Percentiles rank a stretch among this genome's conserved stretches.
Evolutionary conservation across 2,888 invertebrate genomes (phyloP).

Genomic region (Rotaria magnacalcarata): DNA sequence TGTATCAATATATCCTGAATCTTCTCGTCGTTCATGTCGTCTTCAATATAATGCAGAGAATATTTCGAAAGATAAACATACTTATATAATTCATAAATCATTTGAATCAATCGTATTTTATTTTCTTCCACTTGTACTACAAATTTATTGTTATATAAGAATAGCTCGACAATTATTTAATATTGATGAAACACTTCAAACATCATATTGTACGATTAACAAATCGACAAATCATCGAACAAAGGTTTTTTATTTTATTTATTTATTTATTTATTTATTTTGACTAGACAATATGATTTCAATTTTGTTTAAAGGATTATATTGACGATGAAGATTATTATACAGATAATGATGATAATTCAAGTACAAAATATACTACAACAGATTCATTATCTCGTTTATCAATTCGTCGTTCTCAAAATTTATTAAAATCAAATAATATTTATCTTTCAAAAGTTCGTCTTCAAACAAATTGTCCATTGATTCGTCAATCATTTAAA

Average conservation of each 20-base stretch:
- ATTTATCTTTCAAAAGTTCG: not conserved
- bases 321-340: not conserved
- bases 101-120: conserved; percentile 8
- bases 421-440: not conserved
- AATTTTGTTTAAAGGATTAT: not conserved
- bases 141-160: conserved; percentile 18
- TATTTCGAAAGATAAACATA: not conserved
- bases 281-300: not conserved
- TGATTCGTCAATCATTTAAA: not conserved
- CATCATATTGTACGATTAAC: not conserved
- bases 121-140: not conserved
- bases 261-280: not conserved
- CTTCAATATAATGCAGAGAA: not conserved
- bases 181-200: conserved; percentile 16
- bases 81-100: not conserved
- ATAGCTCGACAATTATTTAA: not conserved
- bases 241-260: not conserved
- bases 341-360: not conserved
- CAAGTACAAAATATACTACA: not conserved
- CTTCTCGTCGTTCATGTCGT: not conserved
- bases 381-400: not conserved
- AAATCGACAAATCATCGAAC: not conserved
- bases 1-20: not conserved
- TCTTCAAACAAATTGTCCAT: not conserved
- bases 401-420: not conserved